Base-by-base conservation (phyloP, 2,888 invertebrate species). In the Dione vanillae region DNA sequence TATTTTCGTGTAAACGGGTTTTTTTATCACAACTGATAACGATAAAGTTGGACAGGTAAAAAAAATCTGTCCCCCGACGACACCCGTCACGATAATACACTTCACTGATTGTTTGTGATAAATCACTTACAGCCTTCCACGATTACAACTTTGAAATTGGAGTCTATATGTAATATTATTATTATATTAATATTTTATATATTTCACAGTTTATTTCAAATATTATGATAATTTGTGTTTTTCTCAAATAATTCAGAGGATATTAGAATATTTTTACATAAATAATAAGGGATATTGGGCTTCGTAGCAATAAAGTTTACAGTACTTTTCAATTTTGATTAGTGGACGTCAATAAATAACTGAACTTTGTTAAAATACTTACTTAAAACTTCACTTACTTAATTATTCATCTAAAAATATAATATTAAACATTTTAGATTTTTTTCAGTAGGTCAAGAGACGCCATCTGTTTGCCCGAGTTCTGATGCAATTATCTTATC, bases 21-120 rank as follows among this genome's bases (percentile, higher is more conserved):
- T 64, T 56, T 35, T 71, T 71, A 74, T 75, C 71, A 64, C 12
- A 6, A 7, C 62, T 76, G 85, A 84, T 85, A 81, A 78, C 76
- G 84, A 84, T 85, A 81, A 78, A 71, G 49, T 47, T 71, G 66
- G 69, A 75, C 67, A 74, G 75, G 77, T 78, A 75, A 70, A 70
- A 69, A 69, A 82, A 85, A 85, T 85, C 83, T 82, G 79, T 77
- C 74, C 73, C 66, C 69, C 68, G 73, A 43, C 78, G 78, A 76
- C 79, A 78, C 76, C 79, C 78, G 80, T 79, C 82, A 78, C 49
- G 86, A 87, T 87, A 83, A 64, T 58, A 72, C 49, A 47, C 54
- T 62, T 49, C 70, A 66, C 65, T 73, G 78, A 77, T 78, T 78
- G 74, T 75, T 71, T 67, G 73, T 84, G 83, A 83, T 79, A 76